Percentiles rank a stretch among this genome's conserved stretches.
phyloP scores from a whole-genome alignment of 2,888 invertebrate species.

The Pilophorus perplexus region DNA sequence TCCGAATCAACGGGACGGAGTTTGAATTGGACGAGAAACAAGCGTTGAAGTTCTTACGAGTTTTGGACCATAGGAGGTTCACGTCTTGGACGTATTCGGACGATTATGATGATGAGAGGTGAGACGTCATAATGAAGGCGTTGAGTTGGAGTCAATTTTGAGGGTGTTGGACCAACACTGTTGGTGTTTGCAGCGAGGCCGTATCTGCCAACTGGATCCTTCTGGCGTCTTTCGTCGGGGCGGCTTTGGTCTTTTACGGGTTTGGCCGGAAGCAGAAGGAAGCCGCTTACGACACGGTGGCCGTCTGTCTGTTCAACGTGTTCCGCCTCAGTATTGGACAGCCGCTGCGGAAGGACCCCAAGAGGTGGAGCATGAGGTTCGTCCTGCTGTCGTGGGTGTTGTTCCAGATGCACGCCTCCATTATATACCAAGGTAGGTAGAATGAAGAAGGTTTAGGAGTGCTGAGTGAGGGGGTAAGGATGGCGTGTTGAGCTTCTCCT shows the following conservation, averaged over 20 bases:
- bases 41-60: neutral
- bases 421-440: constrained; percentile 25
- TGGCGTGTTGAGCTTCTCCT: too few species aligned
- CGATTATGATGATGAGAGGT: neutral
- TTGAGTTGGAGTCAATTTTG: too few species aligned
- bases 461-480: too few species aligned
- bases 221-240: neutral
- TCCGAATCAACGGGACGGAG: neutral
- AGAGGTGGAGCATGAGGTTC: constrained; percentile 19
- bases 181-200: neutral
- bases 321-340: constrained; percentile 13
- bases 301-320: neutral
- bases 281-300: neutral
- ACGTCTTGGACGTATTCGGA: constrained; percentile 7
- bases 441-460: too few species aligned
- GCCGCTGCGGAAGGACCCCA: constrained; percentile 20
- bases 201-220: constrained; percentile 4
- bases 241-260: neutral
- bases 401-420: constrained; percentile 20
- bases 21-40: neutral
- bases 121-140: too few species aligned
- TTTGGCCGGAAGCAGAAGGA: constrained; percentile 16
- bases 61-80: constrained; percentile 3
- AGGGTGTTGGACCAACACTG: too few species aligned
- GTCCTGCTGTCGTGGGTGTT: constrained; percentile 20